These are phyloP conservation scores for Chloroceryle inda DNA, from an alignment of 2,797 vertebrate genomes.

Conservation along the genomic window DNA sequence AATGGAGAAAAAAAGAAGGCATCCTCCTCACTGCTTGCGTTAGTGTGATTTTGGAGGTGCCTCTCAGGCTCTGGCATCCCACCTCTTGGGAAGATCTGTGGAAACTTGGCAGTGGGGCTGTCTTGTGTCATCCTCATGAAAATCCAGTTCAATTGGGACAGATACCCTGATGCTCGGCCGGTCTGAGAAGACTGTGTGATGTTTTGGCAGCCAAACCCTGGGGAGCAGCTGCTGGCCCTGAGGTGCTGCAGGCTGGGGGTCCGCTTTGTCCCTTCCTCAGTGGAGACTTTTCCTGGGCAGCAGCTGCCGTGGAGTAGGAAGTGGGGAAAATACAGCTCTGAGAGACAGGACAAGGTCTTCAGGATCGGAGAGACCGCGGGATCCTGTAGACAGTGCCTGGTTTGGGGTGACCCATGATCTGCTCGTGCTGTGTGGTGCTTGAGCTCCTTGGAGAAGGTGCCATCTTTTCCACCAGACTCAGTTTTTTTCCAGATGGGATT, in stretches of 20 bases:
- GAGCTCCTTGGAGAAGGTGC: not conserved
- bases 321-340: rapidly evolving
- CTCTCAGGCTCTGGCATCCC: not conserved
- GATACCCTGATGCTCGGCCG: not conserved
- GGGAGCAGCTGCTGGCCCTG: not conserved
- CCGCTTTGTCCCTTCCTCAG: rapidly evolving
- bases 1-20: not conserved
- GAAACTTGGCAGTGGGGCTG: constrained; percentile 37
- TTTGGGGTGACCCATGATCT: rapidly evolving
- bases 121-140: constrained; percentile 46
- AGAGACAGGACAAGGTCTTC: not conserved
- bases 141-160: not conserved
- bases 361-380: not conserved
- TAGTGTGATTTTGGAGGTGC: constrained; percentile 7
- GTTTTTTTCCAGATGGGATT: constrained; percentile 6
- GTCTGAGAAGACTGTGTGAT: not conserved
- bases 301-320: rapidly evolving
- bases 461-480: not conserved
- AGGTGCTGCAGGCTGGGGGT: not conserved
- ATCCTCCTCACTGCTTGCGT: rapidly evolving
- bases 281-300: not conserved
- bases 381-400: not conserved
- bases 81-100: not conserved
- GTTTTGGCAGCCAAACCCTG: not conserved
- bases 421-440: rapidly evolving